Percentiles rank a stretch among this genome's conserved stretches.
Conservation (phyloP, 2,113 vertebrate species). For the Barnardius zonarius region DNA sequence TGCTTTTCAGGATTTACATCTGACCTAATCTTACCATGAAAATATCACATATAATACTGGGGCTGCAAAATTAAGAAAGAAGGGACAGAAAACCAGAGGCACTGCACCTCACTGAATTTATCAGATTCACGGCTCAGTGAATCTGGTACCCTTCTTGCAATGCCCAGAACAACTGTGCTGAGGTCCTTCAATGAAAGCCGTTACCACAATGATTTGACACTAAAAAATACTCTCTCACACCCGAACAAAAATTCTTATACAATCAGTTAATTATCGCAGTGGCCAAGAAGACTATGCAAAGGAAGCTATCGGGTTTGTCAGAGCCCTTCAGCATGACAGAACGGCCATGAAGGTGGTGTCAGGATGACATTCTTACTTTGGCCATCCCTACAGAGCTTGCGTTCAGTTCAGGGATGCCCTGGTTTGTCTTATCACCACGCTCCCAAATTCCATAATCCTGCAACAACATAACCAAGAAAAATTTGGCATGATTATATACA, state of each 20-base stretch:
- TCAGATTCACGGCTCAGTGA: not conserved
- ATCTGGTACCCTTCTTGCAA: not conserved
- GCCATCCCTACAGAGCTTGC: conserved; percentile 98
- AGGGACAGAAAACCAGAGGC: not conserved
- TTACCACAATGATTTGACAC: not conserved
- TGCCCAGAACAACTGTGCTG: not conserved
- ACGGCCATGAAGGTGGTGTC: not conserved
- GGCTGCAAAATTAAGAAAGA: not conserved
- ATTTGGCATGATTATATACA: not conserved
- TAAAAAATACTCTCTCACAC: not conserved
- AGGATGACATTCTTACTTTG: conserved; percentile 79
- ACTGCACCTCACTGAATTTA: not conserved
- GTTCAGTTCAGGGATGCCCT: conserved; percentile 95
- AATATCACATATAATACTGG: not conserved
- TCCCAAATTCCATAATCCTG: conserved; percentile 99
- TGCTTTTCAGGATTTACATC: not conserved
- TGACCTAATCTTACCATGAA: not conserved
- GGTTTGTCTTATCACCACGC: conserved; percentile 97
- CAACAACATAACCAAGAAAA: not conserved
- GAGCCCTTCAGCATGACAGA: not conserved
- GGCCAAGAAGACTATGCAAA: not conserved
- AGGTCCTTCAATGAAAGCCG: not conserved
- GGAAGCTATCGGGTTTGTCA: not conserved
- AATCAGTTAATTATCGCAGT: not conserved
- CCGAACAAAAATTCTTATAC: not conserved